Conservation (phyloP, 1,140 invertebrate genomes). For the Lasaia peninsularis region DNA sequence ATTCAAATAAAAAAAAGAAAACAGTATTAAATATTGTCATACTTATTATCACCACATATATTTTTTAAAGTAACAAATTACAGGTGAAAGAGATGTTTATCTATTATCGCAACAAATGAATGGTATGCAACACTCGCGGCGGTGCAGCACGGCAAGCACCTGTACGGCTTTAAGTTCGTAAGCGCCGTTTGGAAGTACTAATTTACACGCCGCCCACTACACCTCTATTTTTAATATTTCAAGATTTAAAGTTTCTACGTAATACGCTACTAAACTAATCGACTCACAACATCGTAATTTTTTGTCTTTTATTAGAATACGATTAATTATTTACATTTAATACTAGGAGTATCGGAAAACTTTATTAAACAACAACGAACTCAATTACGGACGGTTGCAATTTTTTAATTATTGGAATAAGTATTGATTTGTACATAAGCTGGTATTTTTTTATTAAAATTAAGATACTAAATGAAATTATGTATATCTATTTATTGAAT, state of each 20-base stretch:
- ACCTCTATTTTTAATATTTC: constrained; percentile 3
- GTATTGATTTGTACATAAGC: too few species aligned
- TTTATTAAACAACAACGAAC: too few species aligned
- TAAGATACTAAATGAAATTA: too few species aligned
- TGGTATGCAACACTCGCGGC: not conserved
- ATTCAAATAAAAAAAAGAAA: too few species aligned
- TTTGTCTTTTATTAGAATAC: not conserved
- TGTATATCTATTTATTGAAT: too few species aligned
- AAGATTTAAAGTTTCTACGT: not conserved
- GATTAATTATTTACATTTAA: not conserved
- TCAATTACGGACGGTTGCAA: too few species aligned
- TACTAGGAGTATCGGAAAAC: too few species aligned
- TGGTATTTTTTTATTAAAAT: too few species aligned
- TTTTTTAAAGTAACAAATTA: not conserved
- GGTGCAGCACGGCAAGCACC: not conserved
- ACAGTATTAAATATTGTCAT: constrained; percentile 16
- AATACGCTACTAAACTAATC: not conserved
- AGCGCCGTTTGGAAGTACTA: not conserved
- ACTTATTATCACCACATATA: not conserved
- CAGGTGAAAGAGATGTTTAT: not conserved
- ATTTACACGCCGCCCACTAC: constrained; percentile 3
- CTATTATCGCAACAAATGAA: not conserved
- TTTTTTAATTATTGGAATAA: too few species aligned
- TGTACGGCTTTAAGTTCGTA: constrained; percentile 1
- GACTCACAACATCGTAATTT: not conserved